Base-by-base conservation (phyloP, 2,888 invertebrate genomes). In the Hyposoter dolosus region DNA sequence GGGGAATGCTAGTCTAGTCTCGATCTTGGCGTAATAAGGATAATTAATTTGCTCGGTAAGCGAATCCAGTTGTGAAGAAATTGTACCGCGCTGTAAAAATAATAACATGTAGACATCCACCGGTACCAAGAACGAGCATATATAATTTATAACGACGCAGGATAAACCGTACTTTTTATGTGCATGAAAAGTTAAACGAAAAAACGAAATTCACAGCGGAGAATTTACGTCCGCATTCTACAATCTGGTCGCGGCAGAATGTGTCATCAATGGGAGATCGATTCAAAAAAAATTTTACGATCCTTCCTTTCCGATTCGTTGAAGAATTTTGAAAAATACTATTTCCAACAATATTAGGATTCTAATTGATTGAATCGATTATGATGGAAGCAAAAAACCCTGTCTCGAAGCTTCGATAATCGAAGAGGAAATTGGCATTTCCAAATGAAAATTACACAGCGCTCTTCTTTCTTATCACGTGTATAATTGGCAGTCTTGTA, bases 21-120 rank as follows among this genome's bases (percentile, higher is more conserved):
- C 35, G 47, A 71, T 12, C 60, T 9, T 35, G 15, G 50, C 66
- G 83, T 80, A 83, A 81, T 83, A 72, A 86, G 74, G 77, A 83
- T 86, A 83, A 83, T 86, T 83, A 86, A 86, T 81, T 77, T 77
- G 76, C 72, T 81, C 86, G 60, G 72, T 72, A 81, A 83, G 83
- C 80, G 83, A 72, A 50, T 83, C 86, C 69, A 74, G 50, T 81
- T 68, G 50, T 68, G 60, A 83, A 83, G 83, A 83, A 83, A 81
- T 81, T 81, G 56, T 32, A 45, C 32, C 63, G 68, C 60, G 17
- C 78, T 68, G 68, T 68, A 60, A 53, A 28, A 72, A 78, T 47
- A 78, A 40, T 60, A 74, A 74, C 75, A 47, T 40, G 43, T 17
- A 45, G 35, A 65, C 47, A 63, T 47, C 40, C n/a, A 43, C n/a